These are phyloP conservation scores for Syngnathus acus DNA, from an alignment of 2,797 vertebrate genomes.

Conservation along the genomic window DNA sequence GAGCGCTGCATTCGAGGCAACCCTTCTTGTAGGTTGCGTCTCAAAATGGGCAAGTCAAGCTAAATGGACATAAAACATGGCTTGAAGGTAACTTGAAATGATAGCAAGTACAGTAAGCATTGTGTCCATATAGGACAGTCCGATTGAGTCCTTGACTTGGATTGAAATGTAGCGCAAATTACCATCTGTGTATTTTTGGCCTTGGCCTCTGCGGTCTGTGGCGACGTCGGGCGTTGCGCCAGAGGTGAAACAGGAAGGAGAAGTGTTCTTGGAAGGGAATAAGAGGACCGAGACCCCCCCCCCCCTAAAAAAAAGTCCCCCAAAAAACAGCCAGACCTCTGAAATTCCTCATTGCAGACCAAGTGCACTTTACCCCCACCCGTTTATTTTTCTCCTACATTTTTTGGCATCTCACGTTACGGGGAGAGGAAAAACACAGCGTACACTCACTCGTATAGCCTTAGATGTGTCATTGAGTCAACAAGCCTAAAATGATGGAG, in stretches of 20 bases:
- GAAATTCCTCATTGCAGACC: slow-evolving; percentile 77
- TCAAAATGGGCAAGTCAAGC: neutral
- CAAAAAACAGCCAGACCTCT: slow-evolving; percentile 55
- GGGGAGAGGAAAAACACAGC: slow-evolving; percentile 23
- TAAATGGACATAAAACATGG: neutral
- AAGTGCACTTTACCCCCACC: slow-evolving; percentile 66
- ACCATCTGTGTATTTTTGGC: slow-evolving; percentile 77
- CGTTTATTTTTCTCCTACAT: slow-evolving; percentile 71
- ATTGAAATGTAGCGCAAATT: slow-evolving; percentile 73
- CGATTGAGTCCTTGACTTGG: slow-evolving; percentile 55
- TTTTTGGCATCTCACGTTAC: slow-evolving; percentile 57
- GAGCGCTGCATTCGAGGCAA: neutral
- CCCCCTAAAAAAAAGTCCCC: too few relatives aligned
- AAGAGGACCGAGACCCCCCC: slow-evolving; percentile 61
- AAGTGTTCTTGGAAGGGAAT: slow-evolving; percentile 78
- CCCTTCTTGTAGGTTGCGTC: neutral
- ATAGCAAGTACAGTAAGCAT: slow-evolving; percentile 39
- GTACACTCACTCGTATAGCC: slow-evolving; percentile 50
- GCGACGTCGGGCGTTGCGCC: slow-evolving; percentile 72
- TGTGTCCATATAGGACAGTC: slow-evolving; percentile 45
- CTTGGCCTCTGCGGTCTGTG: slow-evolving; percentile 71
- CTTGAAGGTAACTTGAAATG: neutral
- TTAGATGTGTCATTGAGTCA: slow-evolving; percentile 62
- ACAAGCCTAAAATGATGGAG: neutral
- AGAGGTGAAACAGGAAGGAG: slow-evolving; percentile 81